Base-by-base conservation (phyloP, 2,113 vertebrate genomes). In the Dryoscopus gambensis region DNA sequence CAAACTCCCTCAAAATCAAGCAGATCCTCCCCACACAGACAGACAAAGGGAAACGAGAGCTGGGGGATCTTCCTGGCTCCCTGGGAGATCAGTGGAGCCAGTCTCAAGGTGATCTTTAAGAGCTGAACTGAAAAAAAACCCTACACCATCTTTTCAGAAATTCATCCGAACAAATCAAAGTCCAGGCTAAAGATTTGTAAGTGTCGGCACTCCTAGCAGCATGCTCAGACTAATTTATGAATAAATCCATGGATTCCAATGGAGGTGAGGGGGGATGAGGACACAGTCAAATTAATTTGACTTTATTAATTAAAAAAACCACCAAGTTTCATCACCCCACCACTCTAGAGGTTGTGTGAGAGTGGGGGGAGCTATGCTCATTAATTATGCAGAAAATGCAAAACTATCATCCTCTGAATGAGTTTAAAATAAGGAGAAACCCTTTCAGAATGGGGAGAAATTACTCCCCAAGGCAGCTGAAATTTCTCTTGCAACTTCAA, bases 401-500 rank as follows among this genome's bases (percentile, higher is more conserved):
- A 95, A 95, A 82, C 83, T 75, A 92, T 76, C 93, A 81, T 96
- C 92, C 76, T 87, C 93, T 94, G 95, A 96, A 97, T 94, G 94
- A 95, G 95, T 92, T 93, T 95, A 95, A 96, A 97, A 93, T 89
- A 83, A 96, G 94, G 92, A 96, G 93, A 95, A 95, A 95, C 95
- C 94, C 95, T 96, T 94, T 97, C 95, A 93, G 93, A 97, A 97
- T 39, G 76, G 87, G 93, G 90, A 97, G 92, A 97, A 97, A 97
- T 93, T 76, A 97, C 93, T 89, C 74, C 97, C 97, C 96, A 97
- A 97, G 97, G 96, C 97, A 87, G 96, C 94, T 96, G 95, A 97
- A 95, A 97, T 98, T 98, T 96, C 97, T 96, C 97, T 91, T 79
- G 81, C 94, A 98, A 97, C 98, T 98, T 98, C 98, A 98, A 98